Conservation (phyloP, 2,888 invertebrate genomes). For the Brenthis daphne region DNA sequence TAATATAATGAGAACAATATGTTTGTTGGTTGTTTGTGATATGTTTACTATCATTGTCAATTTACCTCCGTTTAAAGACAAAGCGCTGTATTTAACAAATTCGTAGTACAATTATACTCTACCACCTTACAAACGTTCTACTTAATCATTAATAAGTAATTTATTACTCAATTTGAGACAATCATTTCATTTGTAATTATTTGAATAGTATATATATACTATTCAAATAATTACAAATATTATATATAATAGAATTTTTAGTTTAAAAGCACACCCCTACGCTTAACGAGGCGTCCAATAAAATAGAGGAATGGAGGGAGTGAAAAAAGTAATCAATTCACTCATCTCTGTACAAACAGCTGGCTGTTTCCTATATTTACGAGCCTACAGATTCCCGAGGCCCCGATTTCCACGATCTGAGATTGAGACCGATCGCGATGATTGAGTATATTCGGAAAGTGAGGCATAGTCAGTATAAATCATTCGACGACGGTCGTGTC, state of each 20-base stretch:
- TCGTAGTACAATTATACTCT: too few relatives aligned
- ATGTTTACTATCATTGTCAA: too few relatives aligned
- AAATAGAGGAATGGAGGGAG: slow-evolving; percentile 48
- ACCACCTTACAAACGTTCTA: background rate
- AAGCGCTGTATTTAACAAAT: too few relatives aligned
- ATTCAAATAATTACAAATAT: too few relatives aligned
- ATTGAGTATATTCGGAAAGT: background rate
- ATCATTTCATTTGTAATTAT: too few relatives aligned
- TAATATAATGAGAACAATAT: too few relatives aligned
- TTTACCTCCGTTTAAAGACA: too few relatives aligned
- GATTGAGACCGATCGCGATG: slow-evolving; percentile 26
- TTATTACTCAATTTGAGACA: too few relatives aligned
- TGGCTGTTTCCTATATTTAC: slow-evolving; percentile 45
- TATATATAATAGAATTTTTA: background rate
- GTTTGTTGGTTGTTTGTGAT: too few relatives aligned
- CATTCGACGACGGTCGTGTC: background rate
- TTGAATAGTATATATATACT: too few relatives aligned
- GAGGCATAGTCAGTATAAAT: background rate
- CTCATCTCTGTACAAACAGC: slow-evolving; percentile 50
- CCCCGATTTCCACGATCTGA: slow-evolving; percentile 15
- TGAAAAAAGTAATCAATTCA: slow-evolving; percentile 52
- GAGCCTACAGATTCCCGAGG: slow-evolving; percentile 32
- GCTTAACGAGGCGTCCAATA: slow-evolving; percentile 50
- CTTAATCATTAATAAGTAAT: too few relatives aligned
- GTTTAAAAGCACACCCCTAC: slow-evolving; percentile 44